Conservation (phyloP, 2,888 invertebrate genomes). For the Aethes cnicana region DNA sequence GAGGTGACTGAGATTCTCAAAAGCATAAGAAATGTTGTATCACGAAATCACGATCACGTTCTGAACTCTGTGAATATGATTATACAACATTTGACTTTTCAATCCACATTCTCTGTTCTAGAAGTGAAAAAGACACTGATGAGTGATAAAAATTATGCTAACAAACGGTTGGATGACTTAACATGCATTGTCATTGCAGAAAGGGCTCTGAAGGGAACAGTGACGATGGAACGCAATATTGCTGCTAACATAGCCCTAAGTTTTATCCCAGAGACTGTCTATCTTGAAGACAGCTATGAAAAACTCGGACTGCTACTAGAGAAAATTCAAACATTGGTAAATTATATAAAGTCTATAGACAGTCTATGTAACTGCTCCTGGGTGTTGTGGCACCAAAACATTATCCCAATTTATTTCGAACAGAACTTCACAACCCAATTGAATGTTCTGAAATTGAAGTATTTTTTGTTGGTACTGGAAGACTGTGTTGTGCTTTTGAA, state of each 20-base stretch:
- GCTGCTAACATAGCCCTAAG: slow-evolving; percentile 86
- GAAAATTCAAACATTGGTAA: slow-evolving; percentile 85
- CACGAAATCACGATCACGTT: slow-evolving; percentile 86
- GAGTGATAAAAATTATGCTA: slow-evolving; percentile 84
- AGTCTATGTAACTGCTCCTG: slow-evolving; percentile 88
- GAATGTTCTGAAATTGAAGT: slow-evolving; percentile 84
- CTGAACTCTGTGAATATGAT: slow-evolving; percentile 89
- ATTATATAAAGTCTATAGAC: slow-evolving; percentile 81
- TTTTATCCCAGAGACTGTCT: slow-evolving; percentile 83
- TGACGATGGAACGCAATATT: slow-evolving; percentile 84
- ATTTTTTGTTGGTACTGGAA: slow-evolving; percentile 71
- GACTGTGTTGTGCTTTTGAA: slow-evolving; percentile 65
- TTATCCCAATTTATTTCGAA: slow-evolving; percentile 89
- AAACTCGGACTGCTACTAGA: slow-evolving; percentile 84
- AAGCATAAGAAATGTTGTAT: slow-evolving; percentile 87
- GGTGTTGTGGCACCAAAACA: slow-evolving; percentile 90
- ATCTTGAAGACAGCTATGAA: slow-evolving; percentile 84
- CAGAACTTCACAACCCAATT: slow-evolving; percentile 86
- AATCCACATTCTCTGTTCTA: slow-evolving; percentile 85
- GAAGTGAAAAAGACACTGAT: slow-evolving; percentile 86
- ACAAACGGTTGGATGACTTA: slow-evolving; percentile 86
- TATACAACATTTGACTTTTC: slow-evolving; percentile 90
- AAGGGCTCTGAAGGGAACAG: slow-evolving; percentile 84
- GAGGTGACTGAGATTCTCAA: slow-evolving; percentile 91
- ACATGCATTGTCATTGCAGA: slow-evolving; percentile 90